Evolutionary conservation across 2,113 vertebrate species (phyloP).

Genomic region (Andinoacara biseriatus): DNA sequence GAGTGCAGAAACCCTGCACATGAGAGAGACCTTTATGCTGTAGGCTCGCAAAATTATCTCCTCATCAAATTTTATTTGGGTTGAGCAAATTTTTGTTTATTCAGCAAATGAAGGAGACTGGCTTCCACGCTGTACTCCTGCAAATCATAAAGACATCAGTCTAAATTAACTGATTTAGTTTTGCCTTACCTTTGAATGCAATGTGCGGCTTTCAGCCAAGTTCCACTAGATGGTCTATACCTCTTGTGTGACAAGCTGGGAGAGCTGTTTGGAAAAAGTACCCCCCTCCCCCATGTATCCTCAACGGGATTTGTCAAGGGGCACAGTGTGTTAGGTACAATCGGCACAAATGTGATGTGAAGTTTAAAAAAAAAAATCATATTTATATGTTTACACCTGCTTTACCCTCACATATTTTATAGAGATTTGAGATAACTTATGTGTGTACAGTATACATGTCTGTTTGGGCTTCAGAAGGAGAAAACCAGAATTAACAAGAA

Average conservation of each 20-base stretch:
- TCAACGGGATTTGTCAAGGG: slow-evolving; percentile 53
- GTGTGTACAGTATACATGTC: slow-evolving; percentile 40
- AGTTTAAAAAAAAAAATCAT: slow-evolving; percentile 45
- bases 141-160: slow-evolving; percentile 70
- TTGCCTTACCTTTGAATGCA: slow-evolving; percentile 50
- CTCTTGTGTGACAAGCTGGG: slow-evolving; percentile 66
- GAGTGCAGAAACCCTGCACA: slow-evolving; percentile 24
- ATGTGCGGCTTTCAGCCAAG: slow-evolving; percentile 59
- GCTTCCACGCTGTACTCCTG: slow-evolving; percentile 49
- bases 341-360: slow-evolving; percentile 48
- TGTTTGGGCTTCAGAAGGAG: slow-evolving; percentile 45
- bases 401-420: slow-evolving; percentile 63
- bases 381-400: slow-evolving; percentile 73
- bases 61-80: slow-evolving; percentile 78
- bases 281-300: not conserved
- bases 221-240: slow-evolving; percentile 53
- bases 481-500: slow-evolving; percentile 59
- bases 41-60: slow-evolving; percentile 75
- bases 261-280: slow-evolving; percentile 55
- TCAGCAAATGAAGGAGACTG: slow-evolving; percentile 54
- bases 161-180: slow-evolving; percentile 66
- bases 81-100: slow-evolving; percentile 71
- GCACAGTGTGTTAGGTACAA: slow-evolving; percentile 51
- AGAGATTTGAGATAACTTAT: slow-evolving; percentile 53
- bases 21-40: slow-evolving; percentile 71